Evolutionary conservation across 2,113 vertebrate species (phyloP), one percentile per base, ranked within the genome.

Genomic region (Cygnus buccinator): DNA sequence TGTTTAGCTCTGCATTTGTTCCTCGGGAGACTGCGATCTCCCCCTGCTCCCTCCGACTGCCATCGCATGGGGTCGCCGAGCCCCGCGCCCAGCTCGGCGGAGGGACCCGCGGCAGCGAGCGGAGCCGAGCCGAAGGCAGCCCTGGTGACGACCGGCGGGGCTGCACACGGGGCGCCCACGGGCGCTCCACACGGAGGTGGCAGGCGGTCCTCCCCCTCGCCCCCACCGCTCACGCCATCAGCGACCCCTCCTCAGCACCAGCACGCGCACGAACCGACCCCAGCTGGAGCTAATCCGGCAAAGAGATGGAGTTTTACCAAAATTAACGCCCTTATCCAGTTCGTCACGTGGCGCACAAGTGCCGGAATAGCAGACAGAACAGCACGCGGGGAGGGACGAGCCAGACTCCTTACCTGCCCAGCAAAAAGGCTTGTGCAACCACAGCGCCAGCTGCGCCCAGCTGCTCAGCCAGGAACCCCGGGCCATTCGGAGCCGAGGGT

Each of bases 1-100:
- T 94, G 91, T 93, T 96, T 92, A 86, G 92, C 92, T 86, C 93
- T 88, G 71, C 82, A 44, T 90, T 84, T 96, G 93, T 75, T 96
- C 93, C 93, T 92, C 81, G 68, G 90, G 83, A 94, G 93, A 88
- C 74, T 54, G 43, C 2, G 4, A 70, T 84, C 94, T 67, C 84
- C 6, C 72, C 63, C 82, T 41, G 12, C 59, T 44, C 13, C 65
- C 46, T 21, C 46, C 46, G 20, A 48, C 46, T 48, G 19, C 35
- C 20, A 22, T 9, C 15, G n/a, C n/a, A 39, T 35, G 61, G 28
- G 25, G 35, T 9, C 59, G 35, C 59, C 59, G n/a, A 62, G 20
- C n/a, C 22, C 37, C 37, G n/a, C 10, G 39, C 39, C 39, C 39
- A 4, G 46, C 46, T 48, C 20, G 20, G 46, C 5, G 20, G 20